Conservation (phyloP, 2,888 invertebrate genomes). For the Aspidapion aeneum region DNA sequence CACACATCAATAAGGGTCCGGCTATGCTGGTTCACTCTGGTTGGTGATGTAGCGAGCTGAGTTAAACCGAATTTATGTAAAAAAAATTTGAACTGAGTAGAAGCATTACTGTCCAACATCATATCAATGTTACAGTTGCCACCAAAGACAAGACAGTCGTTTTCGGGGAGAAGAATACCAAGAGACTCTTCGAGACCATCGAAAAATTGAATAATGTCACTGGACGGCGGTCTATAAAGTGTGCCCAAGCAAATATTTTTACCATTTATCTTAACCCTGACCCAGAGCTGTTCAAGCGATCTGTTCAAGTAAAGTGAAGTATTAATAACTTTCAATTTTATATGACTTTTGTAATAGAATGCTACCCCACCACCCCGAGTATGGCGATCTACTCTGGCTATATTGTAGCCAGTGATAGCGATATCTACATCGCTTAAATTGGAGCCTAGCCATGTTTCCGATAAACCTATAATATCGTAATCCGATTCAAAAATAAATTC, state of each 20-base stretch:
- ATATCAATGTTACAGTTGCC: neutral
- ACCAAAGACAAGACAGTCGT: neutral
- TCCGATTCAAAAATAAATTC: too few relatives aligned
- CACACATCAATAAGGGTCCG: constrained; percentile 5
- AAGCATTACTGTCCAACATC: neutral
- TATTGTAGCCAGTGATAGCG: too few relatives aligned
- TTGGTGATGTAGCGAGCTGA: neutral
- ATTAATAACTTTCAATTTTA: too few relatives aligned
- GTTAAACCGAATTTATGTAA: constrained; percentile 1
- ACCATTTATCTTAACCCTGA: too few relatives aligned
- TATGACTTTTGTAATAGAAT: too few relatives aligned
- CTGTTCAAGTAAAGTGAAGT: too few relatives aligned
- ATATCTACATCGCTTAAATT: too few relatives aligned
- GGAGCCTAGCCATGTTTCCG: too few relatives aligned
- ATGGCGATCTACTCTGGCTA: too few relatives aligned
- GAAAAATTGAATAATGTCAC: neutral
- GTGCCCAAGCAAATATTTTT: neutral
- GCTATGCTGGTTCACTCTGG: neutral
- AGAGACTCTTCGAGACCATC: neutral
- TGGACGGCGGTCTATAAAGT: neutral
- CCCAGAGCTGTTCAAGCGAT: too few relatives aligned
- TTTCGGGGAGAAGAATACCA: neutral
- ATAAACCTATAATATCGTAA: too few relatives aligned
- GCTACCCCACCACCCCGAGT: too few relatives aligned
- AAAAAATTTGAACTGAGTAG: neutral